Conservation (phyloP, 2,888 invertebrate species). For the Trilocha varians region DNA sequence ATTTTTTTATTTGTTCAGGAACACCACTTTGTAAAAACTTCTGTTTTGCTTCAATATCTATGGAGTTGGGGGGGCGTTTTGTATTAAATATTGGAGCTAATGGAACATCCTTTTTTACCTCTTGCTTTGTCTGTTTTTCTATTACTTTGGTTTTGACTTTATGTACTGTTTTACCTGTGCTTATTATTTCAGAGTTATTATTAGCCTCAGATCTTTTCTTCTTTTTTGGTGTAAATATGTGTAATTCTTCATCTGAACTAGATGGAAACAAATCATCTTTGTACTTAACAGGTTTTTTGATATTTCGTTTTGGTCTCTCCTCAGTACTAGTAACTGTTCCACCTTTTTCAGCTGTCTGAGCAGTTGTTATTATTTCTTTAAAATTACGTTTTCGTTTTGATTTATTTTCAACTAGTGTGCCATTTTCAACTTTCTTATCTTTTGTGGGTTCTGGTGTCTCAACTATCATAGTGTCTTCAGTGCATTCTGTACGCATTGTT, state of each 20-base stretch:
- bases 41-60: conserved; percentile 75
- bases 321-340: conserved; percentile 13
- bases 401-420: background rate
- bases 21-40: conserved; percentile 82
- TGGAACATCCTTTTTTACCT: conserved; percentile 40
- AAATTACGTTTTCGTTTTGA: conserved; percentile 12
- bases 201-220: conserved; percentile 21
- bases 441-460: background rate
- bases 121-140: conserved; percentile 8
- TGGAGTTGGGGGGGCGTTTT: conserved; percentile 74
- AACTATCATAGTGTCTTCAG: background rate
- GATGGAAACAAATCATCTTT: conserved; percentile 33
- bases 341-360: conserved; percentile 4
- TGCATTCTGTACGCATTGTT: conserved; percentile 6
- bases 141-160: conserved; percentile 3
- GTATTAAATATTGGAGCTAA: conserved; percentile 81
- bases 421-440: background rate
- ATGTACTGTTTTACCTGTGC: background rate
- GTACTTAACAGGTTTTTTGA: conserved; percentile 55
- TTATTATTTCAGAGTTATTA: background rate
- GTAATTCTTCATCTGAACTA: conserved; percentile 59
- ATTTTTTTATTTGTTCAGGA: conserved; percentile 75
- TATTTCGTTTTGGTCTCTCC: conserved; percentile 44
- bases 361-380: background rate
- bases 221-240: conserved; percentile 61